These are phyloP conservation scores for Ammospiza nelsoni DNA, from an alignment of 2,113 vertebrate species.

Conservation along the genomic window DNA sequence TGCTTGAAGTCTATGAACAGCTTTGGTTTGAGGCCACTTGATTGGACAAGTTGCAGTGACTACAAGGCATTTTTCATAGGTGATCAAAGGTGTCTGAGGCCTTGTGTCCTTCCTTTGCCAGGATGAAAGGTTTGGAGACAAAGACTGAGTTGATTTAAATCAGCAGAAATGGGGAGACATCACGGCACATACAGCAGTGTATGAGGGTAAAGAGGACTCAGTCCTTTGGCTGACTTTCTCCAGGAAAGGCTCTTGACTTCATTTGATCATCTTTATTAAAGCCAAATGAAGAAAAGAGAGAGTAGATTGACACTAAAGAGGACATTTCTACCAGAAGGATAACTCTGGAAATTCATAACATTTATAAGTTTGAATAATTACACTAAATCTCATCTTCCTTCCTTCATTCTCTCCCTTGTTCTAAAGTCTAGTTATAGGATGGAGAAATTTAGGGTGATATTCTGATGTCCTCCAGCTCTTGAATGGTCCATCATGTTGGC, in stretches of 20 bases:
- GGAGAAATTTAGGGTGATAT: not conserved
- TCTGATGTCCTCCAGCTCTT: not conserved
- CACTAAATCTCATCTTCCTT: not conserved
- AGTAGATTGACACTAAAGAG: not conserved
- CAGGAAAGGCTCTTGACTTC: not conserved
- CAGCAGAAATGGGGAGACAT: not conserved
- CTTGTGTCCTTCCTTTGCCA: conserved; percentile 8
- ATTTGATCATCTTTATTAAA: conserved; percentile 17
- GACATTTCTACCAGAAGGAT: not conserved
- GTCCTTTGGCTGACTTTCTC: not conserved
- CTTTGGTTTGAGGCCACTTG: conserved; percentile 14
- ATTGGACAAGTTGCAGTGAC: not conserved
- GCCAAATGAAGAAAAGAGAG: not conserved
- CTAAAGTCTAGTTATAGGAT: not conserved
- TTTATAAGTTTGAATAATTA: not conserved
- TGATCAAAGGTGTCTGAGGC: not conserved
- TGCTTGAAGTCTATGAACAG: conserved; percentile 26
- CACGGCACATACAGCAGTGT: not conserved
- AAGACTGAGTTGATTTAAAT: conserved; percentile 7
- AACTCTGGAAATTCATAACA: not conserved
- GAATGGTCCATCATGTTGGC: not conserved
- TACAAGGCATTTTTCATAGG: not conserved
- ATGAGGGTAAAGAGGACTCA: not conserved
- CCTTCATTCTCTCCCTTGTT: not conserved
- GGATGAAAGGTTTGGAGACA: conserved; percentile 16